These are phyloP conservation scores for Oreochromis tanganicae DNA, from an alignment of 2,113 vertebrate species.

Conservation along the genomic window DNA sequence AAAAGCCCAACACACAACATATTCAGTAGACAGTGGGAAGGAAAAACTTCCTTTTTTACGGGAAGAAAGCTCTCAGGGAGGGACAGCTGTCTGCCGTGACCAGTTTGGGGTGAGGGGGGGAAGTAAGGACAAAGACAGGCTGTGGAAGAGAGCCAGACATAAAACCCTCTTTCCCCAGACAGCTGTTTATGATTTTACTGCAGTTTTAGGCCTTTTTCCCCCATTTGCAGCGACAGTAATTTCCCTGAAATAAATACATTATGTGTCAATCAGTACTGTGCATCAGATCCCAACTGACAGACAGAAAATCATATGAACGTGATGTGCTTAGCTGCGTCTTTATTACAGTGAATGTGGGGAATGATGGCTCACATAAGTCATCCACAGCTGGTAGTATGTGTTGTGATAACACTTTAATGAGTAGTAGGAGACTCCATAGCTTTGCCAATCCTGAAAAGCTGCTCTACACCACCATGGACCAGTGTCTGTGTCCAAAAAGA, in stretches of 20 bases:
- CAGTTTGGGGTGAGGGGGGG: background rate
- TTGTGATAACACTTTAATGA: background rate
- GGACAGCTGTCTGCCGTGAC: background rate
- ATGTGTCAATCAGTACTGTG: background rate
- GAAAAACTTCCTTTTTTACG: background rate
- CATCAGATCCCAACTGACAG: background rate
- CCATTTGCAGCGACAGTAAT: background rate
- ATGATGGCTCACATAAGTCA: background rate
- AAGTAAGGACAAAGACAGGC: background rate
- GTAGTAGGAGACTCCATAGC: background rate
- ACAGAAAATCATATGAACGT: background rate
- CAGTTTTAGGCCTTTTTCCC: background rate
- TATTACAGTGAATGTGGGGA: background rate
- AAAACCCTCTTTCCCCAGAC: background rate
- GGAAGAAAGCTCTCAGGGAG: background rate
- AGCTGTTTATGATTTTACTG: background rate
- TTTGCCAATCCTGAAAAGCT: background rate
- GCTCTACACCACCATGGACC: background rate
- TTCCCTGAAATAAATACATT: background rate
- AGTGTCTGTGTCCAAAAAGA: background rate
- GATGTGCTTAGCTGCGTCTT: background rate
- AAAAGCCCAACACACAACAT: background rate
- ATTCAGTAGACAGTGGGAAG: background rate
- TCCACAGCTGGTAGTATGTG: background rate
- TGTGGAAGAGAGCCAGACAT: background rate